Conservation (phyloP, 2,113 vertebrate genomes). For the Marcusenius ussheri region DNA sequence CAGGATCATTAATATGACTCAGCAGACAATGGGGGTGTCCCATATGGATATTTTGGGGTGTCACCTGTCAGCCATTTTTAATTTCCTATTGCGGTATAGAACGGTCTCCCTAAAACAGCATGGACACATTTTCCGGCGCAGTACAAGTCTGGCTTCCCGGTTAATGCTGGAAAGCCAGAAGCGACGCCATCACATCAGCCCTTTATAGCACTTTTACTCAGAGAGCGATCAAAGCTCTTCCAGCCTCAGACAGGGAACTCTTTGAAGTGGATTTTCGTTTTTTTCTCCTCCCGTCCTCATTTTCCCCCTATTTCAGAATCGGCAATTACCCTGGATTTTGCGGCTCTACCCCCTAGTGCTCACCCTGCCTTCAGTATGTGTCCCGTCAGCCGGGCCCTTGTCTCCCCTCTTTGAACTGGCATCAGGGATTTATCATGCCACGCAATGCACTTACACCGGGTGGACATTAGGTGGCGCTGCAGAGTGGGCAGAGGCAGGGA, state of each 20-base stretch:
- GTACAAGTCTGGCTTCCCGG: not conserved
- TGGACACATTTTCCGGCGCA: not conserved
- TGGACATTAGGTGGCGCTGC: not conserved
- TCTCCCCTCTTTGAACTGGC: not conserved
- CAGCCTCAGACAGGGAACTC: not conserved
- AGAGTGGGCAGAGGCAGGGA: not conserved
- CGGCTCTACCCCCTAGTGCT: not conserved
- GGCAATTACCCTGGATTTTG: not conserved
- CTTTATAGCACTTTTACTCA: not conserved
- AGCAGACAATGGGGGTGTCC: not conserved
- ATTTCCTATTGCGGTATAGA: not conserved
- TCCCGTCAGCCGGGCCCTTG: not conserved
- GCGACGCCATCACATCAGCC: not conserved
- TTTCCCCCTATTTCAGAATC: not conserved
- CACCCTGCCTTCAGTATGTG: not conserved
- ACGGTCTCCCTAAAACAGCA: not conserved
- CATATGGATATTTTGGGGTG: not conserved
- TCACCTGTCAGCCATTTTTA: not conserved
- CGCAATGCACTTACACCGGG: not conserved
- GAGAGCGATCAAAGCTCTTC: not conserved
- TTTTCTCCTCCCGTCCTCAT: not conserved
- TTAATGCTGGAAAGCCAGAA: not conserved
- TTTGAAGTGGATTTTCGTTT: not conserved
- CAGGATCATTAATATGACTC: not conserved
- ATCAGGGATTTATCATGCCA: not conserved